A percentile compares a stretch with the other conserved stretches of the same genome.
Evolutionary conservation across 2,113 vertebrate genomes (phyloP).

Genomic region (Ondatra zibethicus): DNA sequence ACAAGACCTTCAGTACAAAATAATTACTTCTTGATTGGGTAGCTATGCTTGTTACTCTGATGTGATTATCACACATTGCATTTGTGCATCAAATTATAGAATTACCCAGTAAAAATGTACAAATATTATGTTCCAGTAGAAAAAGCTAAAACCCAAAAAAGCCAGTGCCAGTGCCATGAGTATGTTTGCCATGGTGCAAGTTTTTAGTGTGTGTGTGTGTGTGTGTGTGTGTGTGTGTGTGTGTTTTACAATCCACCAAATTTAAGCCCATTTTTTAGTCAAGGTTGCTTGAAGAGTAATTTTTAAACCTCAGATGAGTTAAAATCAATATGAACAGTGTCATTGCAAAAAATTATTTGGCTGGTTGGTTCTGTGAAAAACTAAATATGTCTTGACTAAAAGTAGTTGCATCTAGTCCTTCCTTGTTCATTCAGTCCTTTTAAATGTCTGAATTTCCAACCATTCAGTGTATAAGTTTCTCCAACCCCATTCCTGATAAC

Average conservation of each 20-base stretch:
- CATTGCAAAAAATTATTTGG: slow-evolving; percentile 6
- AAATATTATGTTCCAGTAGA: neutral
- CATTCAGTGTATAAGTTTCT: neutral
- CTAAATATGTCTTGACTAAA: slow-evolving; percentile 50
- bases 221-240: neutral
- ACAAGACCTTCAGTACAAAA: neutral
- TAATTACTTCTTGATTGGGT: neutral
- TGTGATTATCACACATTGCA: neutral
- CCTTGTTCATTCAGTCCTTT: neutral
- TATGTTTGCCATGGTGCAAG: neutral
- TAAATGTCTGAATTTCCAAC: neutral
- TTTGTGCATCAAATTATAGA: neutral
- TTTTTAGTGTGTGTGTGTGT: neutral
- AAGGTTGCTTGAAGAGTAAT: neutral
- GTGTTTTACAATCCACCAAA: neutral
- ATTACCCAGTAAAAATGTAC: neutral
- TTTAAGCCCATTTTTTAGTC: neutral
- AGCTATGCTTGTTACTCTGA: neutral
- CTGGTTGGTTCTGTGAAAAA: slow-evolving; percentile 25
- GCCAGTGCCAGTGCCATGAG: neutral
- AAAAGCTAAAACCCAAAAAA: neutral
- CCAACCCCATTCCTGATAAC: neutral
- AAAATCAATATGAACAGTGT: slow-evolving; percentile 34
- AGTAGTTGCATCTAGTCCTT: slow-evolving; percentile 44
- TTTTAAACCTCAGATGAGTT: slow-evolving; percentile 28